Evolutionary conservation across 2,797 vertebrate species (phyloP), one percentile per base, ranked within the genome.

Genomic region (Thamnophis elegans): DNA sequence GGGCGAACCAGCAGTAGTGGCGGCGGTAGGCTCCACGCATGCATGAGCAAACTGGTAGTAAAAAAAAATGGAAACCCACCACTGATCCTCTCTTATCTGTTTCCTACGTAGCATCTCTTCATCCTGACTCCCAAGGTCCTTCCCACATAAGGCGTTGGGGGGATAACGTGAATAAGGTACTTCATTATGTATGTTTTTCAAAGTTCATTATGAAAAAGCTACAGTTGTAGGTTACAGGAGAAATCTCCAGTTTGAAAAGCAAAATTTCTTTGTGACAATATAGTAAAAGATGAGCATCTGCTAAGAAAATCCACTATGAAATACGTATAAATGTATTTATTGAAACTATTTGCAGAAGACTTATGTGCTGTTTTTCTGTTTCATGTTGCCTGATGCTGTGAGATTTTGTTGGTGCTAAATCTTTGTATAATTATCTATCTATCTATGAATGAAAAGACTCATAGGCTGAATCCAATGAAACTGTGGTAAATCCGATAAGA

Each of bases 401-500:
- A 0, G 58, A 47, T 82, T 82, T 82, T 55, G n/a, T 92, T 0
- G 32, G 42, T 92, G 56, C 85, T 9, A 8, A 58, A 82, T 88
- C 88, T 42, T 62, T 87, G 32, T 25, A 10, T 82, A 47, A 82
- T 82, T 82, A 47, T 82, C 73, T 47, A 36, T 78, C 16, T 42
- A 87, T 36, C 90, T 90, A 73, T 92, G 16, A 82, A 68, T 28
- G 62, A 56, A 87, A 42, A 68, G 59, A n/a, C 51, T 85, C 62
- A n/a, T 0, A 25, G 68, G 88, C 88, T 85, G 85, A 87, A 18
- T 86, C 87, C 87, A 92, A 60, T 53, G 93, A 85, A 92, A 59
- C 92, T 36, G 5, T 91, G 89, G 90, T 53, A 95, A 93, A 94
- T 94, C 94, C 95, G 93, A 92, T 94, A 85, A 90, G 68, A 65